These are phyloP conservation scores for Actinernus sp. DNA, from an alignment of 92 coral and sea anemone species.

Conservation along the genomic window DNA sequence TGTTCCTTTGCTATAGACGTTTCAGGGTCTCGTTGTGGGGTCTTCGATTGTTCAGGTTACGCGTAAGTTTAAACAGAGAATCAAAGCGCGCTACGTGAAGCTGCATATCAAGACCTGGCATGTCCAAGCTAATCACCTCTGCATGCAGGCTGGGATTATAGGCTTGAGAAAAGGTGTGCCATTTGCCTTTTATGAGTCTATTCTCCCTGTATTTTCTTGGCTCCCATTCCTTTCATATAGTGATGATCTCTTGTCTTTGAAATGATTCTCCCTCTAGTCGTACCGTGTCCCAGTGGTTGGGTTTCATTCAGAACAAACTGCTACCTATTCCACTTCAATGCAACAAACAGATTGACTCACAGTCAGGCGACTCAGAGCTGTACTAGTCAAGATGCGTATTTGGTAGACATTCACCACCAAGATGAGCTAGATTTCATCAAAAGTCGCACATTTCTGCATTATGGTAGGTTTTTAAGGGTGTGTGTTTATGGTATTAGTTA, in stretches of 20 bases:
- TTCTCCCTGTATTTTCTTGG: background rate
- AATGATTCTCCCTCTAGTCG: background rate
- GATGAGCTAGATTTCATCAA: background rate
- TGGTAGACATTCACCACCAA: background rate
- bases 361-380: background rate
- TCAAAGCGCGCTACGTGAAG: background rate
- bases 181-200: background rate
- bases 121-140: background rate
- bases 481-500: no score
- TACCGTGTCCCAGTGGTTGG: background rate
- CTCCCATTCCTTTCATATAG: background rate
- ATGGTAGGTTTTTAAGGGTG: no score
- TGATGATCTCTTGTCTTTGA: no score
- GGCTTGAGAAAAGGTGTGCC: background rate
- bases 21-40: no score
- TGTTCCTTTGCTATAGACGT: no score
- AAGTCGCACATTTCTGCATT: no score
- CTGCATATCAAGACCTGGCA: background rate
- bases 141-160: conserved; percentile 1
- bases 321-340: background rate
- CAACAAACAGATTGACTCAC: background rate
- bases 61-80: no score
- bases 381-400: background rate
- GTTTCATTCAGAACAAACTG: background rate
- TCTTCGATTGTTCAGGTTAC: no score